Percentiles rank a stretch among this genome's conserved stretches.
Conservation (phyloP, 2,888 invertebrate species). For the Melanotus villosus region DNA sequence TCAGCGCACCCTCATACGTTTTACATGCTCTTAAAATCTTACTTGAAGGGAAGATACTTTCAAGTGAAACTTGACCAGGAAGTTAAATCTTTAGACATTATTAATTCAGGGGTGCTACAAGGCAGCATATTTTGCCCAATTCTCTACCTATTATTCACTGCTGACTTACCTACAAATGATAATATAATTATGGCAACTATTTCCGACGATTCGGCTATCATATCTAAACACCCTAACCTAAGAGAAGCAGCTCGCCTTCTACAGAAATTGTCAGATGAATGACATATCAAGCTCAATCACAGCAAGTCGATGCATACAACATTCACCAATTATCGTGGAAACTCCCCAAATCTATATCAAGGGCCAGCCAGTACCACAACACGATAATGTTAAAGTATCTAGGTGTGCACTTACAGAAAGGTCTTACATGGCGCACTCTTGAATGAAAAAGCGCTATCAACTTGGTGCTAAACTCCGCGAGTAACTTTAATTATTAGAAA, state of each 20-base stretch:
- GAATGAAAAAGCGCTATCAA: slow-evolving; percentile 1
- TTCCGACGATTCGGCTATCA: background rate
- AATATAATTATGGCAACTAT: slow-evolving; percentile 32
- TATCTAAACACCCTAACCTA: background rate
- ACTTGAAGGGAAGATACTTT: background rate
- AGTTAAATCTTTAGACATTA: slow-evolving; percentile 29
- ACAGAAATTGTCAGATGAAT: background rate
- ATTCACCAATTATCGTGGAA: slow-evolving; percentile 23
- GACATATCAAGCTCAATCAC: background rate
- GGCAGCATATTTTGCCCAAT: slow-evolving; percentile 49
- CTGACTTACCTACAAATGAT: slow-evolving; percentile 44
- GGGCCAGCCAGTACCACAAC: background rate
- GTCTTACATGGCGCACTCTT: background rate
- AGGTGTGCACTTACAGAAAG: slow-evolving; percentile 11
- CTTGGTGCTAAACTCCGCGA: background rate
- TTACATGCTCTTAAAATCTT: background rate
- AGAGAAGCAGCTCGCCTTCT: background rate
- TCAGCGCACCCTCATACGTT: background rate
- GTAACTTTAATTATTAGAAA: background rate
- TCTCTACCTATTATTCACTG: slow-evolving; percentile 26
- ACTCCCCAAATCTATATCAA: background rate
- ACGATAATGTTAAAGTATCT: slow-evolving; percentile 26
- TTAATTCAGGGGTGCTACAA: slow-evolving; percentile 42
- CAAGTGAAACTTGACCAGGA: background rate
- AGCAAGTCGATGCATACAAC: background rate